Conservation (phyloP, 2,888 invertebrate genomes). For the Spisula subtruncata region DNA sequence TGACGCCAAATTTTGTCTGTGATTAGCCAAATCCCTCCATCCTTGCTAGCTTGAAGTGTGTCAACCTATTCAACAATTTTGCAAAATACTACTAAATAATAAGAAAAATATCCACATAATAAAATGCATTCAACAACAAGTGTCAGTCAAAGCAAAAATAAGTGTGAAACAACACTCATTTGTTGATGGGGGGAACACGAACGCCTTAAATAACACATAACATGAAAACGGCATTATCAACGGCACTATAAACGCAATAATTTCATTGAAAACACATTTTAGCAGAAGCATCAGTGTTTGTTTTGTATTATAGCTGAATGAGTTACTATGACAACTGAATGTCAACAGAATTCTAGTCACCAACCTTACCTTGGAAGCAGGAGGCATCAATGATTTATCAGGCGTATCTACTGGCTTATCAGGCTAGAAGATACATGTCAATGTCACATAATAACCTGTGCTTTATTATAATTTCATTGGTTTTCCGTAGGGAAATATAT, state of each 20-base stretch:
- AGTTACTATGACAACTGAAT: neutral
- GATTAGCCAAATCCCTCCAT: too few relatives aligned
- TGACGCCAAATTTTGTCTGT: too few relatives aligned
- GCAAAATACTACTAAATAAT: neutral
- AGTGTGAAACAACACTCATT: neutral
- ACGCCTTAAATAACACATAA: neutral
- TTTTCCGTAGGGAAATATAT: too few relatives aligned
- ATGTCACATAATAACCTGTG: neutral
- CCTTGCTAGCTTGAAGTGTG: neutral
- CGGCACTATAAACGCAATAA: neutral
- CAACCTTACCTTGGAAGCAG: neutral
- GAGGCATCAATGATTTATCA: neutral
- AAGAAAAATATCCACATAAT: conserved; percentile 7
- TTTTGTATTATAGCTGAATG: conserved; percentile 12
- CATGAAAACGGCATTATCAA: neutral
- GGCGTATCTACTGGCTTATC: neutral
- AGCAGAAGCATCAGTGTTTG: conserved; percentile 1
- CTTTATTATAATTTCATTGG: too few relatives aligned
- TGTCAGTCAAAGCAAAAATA: neutral
- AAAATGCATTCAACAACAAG: neutral
- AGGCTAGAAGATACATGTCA: conserved; percentile 29
- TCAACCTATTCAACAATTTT: neutral
- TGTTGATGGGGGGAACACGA: neutral
- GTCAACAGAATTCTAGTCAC: neutral
- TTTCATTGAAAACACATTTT: neutral